Evolutionary conservation across 2,888 invertebrate species (phyloP).

Genomic region (Spilarctia lutea): DNA sequence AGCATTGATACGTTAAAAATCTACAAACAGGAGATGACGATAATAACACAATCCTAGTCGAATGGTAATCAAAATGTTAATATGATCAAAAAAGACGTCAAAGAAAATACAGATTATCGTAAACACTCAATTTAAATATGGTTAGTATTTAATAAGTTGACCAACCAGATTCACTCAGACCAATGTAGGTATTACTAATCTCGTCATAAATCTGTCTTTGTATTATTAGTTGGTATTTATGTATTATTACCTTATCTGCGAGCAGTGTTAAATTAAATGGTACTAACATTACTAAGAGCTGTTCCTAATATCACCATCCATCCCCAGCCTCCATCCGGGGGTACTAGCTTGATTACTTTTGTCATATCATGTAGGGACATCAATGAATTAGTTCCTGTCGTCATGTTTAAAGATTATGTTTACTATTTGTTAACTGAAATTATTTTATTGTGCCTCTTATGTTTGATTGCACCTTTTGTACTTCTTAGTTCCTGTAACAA

Average conservation of each 20-base stretch:
- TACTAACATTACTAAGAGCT: slow-evolving; percentile 89
- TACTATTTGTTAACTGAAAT: neutral
- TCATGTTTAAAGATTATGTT: neutral
- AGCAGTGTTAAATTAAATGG: neutral
- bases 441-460: neutral
- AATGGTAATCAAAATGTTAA: neutral
- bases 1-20: slow-evolving; percentile 90
- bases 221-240: too few relatives aligned
- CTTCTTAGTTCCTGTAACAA: neutral
- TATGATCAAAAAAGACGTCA: neutral
- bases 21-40: slow-evolving; percentile 68
- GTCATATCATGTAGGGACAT: slow-evolving; percentile 50
- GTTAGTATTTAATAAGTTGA: too few relatives aligned
- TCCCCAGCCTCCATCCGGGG: slow-evolving; percentile 91
- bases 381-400: neutral
- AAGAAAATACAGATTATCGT: too few relatives aligned
- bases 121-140: too few relatives aligned
- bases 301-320: slow-evolving; percentile 90
- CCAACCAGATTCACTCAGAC: too few relatives aligned
- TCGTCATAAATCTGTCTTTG: too few relatives aligned
- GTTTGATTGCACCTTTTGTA: neutral
- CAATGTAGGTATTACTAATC: too few relatives aligned
- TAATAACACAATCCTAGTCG: neutral
- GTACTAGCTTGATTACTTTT: slow-evolving; percentile 73
- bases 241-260: too few relatives aligned